phyloP scores from a whole-genome alignment of 2,113 vertebrate species.

The Onychostruthus taczanowskii region DNA sequence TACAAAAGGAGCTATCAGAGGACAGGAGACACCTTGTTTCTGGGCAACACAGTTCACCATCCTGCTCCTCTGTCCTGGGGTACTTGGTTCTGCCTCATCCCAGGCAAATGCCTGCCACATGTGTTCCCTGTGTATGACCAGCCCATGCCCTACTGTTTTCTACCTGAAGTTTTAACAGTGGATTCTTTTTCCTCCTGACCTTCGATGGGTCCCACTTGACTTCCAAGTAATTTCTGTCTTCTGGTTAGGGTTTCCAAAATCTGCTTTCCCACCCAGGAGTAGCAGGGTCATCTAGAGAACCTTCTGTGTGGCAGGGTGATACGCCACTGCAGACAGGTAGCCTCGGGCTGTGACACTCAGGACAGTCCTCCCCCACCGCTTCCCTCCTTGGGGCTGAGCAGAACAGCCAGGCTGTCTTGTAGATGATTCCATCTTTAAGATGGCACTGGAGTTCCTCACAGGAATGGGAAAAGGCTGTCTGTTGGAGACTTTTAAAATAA shows the following conservation, averaged over 20 bases:
- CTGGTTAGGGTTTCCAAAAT: neutral
- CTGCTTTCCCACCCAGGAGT: neutral
- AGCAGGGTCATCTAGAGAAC: neutral
- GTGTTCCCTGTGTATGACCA: rapidly evolving
- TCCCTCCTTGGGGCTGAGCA: neutral
- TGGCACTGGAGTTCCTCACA: neutral
- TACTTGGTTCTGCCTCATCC: neutral
- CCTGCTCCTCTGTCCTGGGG: neutral
- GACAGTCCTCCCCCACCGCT: rapidly evolving
- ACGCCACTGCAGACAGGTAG: neutral
- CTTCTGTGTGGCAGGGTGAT: neutral
- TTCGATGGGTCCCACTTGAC: neutral
- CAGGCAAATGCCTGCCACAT: rapidly evolving
- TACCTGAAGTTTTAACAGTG: neutral
- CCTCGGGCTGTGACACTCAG: neutral
- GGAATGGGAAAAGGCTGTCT: neutral
- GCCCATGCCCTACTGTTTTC: neutral
- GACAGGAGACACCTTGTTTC: neutral
- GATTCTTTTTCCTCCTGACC: neutral
- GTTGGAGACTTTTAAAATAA: neutral
- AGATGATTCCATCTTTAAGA: neutral
- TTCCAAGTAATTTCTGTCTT: neutral
- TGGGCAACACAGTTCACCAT: neutral
- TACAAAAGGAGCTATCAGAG: neutral
- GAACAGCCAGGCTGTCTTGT: rapidly evolving